Base-by-base conservation (phyloP, 1,140 invertebrate genomes). In the Theocolax elegans region DNA sequence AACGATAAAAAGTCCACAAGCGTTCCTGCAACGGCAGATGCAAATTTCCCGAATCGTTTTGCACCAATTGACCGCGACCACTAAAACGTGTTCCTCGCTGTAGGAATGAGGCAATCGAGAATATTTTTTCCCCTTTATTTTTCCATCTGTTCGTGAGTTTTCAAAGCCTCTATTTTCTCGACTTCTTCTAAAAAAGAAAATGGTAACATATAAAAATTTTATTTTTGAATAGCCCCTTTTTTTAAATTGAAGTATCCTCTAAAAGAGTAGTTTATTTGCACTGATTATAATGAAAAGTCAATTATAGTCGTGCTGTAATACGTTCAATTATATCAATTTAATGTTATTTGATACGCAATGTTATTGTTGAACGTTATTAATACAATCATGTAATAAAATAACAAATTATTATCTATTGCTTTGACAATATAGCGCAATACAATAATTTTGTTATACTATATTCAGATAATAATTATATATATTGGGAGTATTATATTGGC, bases 61-160 rank as follows among this genome's bases (percentile, higher is more conserved):
- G 12, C 25, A 29, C 25, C 49, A n/a, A 53, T 53, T 29, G 49
- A 53, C 23, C 25, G 15, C 10, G 6, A 29, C 49, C 25, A 29
- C 31, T 38, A 58, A 35, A 54, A 54, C 19, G 51, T 31, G 27
- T 25, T 51, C n/a, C 17, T 8, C n/a, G 27, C 51, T 54, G 7
- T 3, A 49, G 48, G 21, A 49, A 49, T 49, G 48, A 49, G 17
- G 13, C 9, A 6, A 53, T 53, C 13, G 23, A 13, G 49, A 15
- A 27, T 53, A 27, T 27, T 53, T 53, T 19, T 29, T 23, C 13
- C 25, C 25, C 49, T 53, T 53, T 53, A 29, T 53, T 53, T 53
- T 29, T 44, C 29, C 49, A 15, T 53, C 23, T 29, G 25, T 4
- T 23, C 17, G 46, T 49, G 4, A 15, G 13, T 54, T 54, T 29